A percentile compares a stretch with the other conserved stretches of the same genome.
These are phyloP conservation scores for Neodontobutis hainanensis DNA, from an alignment of 2,113 vertebrate species.

Conservation along the genomic window DNA sequence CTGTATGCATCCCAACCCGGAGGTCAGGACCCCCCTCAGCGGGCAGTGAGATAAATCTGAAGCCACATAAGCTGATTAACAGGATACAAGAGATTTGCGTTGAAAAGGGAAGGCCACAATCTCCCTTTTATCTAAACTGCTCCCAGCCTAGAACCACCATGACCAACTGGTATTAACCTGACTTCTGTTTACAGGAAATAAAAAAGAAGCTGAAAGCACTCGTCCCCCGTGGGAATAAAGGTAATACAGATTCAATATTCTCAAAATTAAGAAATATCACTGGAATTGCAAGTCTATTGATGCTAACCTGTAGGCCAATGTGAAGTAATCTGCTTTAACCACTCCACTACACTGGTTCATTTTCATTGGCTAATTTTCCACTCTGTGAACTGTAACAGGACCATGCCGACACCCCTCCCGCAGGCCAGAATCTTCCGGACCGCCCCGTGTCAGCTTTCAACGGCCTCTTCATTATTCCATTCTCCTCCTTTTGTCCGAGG, in stretches of 20 bases:
- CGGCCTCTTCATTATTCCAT: slow-evolving; percentile 75
- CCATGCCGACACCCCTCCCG: slow-evolving; percentile 4
- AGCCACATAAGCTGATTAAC: slow-evolving; percentile 4
- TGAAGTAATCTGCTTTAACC: slow-evolving; percentile 16
- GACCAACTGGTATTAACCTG: not conserved
- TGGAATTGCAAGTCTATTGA: slow-evolving; percentile 8
- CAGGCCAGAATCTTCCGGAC: slow-evolving; percentile 30
- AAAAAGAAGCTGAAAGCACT: not conserved
- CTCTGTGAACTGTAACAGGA: slow-evolving; percentile 38
- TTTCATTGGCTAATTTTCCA: slow-evolving; percentile 27
- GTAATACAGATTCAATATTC: not conserved
- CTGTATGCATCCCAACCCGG: not conserved
- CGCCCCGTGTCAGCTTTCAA: slow-evolving; percentile 55
- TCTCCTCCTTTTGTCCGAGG: slow-evolving; percentile 77
- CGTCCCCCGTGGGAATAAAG: not conserved
- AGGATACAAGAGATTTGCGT: not conserved
- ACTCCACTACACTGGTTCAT: not conserved
- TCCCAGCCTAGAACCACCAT: slow-evolving; percentile 1
- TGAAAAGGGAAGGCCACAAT: slow-evolving; percentile 9
- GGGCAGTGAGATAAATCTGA: not conserved
- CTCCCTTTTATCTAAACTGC: slow-evolving; percentile 11
- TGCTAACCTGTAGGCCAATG: slow-evolving; percentile 5
- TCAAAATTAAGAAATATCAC: not conserved
- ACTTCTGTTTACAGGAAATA: not conserved
- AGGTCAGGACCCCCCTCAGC: slow-evolving; percentile 3